Evolutionary conservation across 2,797 vertebrate genomes (phyloP).

Genomic region (Parotocinclus haroldoi): DNA sequence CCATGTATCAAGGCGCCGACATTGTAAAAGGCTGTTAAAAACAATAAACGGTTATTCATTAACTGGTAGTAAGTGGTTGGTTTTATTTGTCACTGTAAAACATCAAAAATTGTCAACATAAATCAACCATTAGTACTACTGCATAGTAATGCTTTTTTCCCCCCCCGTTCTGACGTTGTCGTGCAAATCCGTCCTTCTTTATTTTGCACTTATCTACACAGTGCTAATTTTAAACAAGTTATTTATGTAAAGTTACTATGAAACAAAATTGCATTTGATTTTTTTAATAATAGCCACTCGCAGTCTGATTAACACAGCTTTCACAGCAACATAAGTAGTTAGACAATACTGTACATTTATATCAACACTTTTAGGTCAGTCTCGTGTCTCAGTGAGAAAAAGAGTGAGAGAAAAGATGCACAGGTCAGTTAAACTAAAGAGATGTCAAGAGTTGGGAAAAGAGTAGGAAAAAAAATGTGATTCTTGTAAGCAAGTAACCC

Average conservation of each 20-base stretch:
- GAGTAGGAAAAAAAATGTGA: too few species aligned
- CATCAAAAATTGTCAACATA: background rate
- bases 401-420: background rate
- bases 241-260: conserved; percentile 2
- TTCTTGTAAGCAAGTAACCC: too few species aligned
- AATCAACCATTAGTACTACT: background rate
- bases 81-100: background rate
- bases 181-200: background rate
- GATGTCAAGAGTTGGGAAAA: too few species aligned
- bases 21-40: background rate
- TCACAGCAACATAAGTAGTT: conserved; percentile 25
- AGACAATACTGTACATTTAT: conserved; percentile 33
- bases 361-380: conserved; percentile 2
- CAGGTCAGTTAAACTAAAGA: background rate
- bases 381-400: conserved; percentile 4
- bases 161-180: background rate
- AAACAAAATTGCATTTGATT: background rate
- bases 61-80: background rate
- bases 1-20: too few species aligned
- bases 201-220: background rate
- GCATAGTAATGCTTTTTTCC: background rate
- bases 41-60: background rate
- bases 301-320: conserved; percentile 18
- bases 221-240: background rate
- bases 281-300: conserved; percentile 2